Conservation (phyloP, 2,888 invertebrate species). For the Nephrotoma appendiculata region DNA sequence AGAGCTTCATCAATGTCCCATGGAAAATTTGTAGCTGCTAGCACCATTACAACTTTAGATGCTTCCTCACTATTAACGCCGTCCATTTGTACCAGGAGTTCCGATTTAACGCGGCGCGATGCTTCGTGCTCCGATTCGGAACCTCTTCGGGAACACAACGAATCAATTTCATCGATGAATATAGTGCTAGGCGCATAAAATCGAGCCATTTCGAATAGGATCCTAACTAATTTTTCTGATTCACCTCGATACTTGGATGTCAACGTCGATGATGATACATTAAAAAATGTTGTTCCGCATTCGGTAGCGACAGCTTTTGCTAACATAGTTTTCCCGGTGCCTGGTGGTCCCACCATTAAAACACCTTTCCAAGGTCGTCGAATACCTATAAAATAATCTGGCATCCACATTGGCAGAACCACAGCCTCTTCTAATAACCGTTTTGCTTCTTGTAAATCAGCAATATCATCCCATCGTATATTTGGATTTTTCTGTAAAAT, state of each 20-base stretch:
- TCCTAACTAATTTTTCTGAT: slow-evolving; percentile 91
- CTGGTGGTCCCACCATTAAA: slow-evolving; percentile 82
- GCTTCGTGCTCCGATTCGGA: slow-evolving; percentile 97
- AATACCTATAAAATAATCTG: slow-evolving; percentile 94
- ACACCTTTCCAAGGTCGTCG: slow-evolving; percentile 94
- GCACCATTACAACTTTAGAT: slow-evolving; percentile 82
- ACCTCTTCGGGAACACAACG: slow-evolving; percentile 86
- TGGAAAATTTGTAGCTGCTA: slow-evolving; percentile 97
- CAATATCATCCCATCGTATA: slow-evolving; percentile 90
- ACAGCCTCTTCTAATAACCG: slow-evolving; percentile 90
- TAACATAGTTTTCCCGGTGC: slow-evolving; percentile 88
- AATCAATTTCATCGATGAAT: slow-evolving; percentile 98
- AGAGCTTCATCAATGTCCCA: slow-evolving; percentile 99
- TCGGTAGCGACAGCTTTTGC: slow-evolving; percentile 98
- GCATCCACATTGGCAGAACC: slow-evolving; percentile 94
- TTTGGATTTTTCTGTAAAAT: slow-evolving; percentile 95
- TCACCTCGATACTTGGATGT: slow-evolving; percentile 99
- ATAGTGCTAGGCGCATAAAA: slow-evolving; percentile 98
- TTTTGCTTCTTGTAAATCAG: slow-evolving; percentile 79
- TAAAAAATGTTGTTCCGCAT: slow-evolving; percentile 94
- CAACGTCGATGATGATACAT: slow-evolving; percentile 90
- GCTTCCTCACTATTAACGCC: slow-evolving; percentile 54
- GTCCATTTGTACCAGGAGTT: slow-evolving; percentile 97
- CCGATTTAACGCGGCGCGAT: slow-evolving; percentile 90
- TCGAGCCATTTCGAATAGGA: slow-evolving; percentile 96